phyloP scores from a whole-genome alignment of 2,797 vertebrate genomes.

The Vespertilio murinus region DNA sequence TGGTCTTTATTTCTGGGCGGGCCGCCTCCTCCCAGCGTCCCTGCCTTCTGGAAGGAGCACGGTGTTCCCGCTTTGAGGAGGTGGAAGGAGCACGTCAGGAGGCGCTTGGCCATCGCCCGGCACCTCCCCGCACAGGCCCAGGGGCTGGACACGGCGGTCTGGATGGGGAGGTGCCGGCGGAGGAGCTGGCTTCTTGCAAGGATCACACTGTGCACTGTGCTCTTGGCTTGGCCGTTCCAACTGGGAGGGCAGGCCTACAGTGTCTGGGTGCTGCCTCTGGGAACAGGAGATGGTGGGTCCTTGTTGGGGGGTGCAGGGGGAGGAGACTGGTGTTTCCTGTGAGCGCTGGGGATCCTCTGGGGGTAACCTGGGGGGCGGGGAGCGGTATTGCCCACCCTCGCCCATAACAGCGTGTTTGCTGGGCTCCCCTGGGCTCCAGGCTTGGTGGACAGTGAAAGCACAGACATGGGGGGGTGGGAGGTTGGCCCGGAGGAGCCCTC shows the following conservation, averaged over 20 bases:
- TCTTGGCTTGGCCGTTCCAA: neutral
- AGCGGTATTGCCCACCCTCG: neutral
- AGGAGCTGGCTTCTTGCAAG: neutral
- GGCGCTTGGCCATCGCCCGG: neutral
- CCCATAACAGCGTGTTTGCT: neutral
- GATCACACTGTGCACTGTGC: neutral
- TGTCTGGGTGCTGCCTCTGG: neutral
- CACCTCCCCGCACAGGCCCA: too few relatives aligned
- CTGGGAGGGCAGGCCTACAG: neutral
- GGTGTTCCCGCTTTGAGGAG: slow-evolving; percentile 6
- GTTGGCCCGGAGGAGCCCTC: neutral
- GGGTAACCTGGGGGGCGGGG: too few relatives aligned
- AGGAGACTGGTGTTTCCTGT: neutral
- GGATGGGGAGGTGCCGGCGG: too few relatives aligned
- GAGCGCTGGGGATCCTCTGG: neutral
- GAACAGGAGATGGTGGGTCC: neutral
- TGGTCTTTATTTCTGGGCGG: slow-evolving; percentile 19
- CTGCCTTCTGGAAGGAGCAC: slow-evolving; percentile 2
- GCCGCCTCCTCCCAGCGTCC: neutral
- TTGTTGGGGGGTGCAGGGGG: neutral
- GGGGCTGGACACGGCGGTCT: neutral
- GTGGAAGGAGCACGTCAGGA: neutral
- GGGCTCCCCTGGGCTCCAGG: neutral
- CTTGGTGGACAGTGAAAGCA: neutral
- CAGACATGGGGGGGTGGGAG: neutral